A percentile compares a stretch with the other conserved stretches of the same genome.
Evolutionary conservation across 2,113 vertebrate genomes (phyloP).

Genomic region (Connochaetes taurinus): DNA sequence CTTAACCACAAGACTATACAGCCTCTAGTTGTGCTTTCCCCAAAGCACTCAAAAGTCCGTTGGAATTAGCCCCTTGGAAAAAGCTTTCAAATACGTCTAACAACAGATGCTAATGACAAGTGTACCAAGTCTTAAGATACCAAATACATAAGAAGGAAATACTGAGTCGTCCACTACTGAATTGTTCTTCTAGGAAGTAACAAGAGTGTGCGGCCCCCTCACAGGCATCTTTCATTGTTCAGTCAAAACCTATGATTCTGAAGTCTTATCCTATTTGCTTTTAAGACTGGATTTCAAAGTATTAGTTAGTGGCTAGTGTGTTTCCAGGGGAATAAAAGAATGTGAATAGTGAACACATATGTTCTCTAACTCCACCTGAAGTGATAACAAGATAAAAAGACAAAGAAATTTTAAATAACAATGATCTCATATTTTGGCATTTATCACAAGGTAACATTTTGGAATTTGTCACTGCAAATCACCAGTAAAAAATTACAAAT

Average conservation of each 20-base stretch:
- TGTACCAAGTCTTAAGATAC: not conserved
- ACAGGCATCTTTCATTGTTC: not conserved
- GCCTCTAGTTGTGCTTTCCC: not conserved
- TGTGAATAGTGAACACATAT: not conserved
- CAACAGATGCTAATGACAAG: not conserved
- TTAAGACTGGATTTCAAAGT: conserved; percentile 22
- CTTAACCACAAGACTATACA: not conserved
- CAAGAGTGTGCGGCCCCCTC: not conserved
- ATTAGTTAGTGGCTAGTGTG: not conserved
- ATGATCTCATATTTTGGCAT: not conserved
- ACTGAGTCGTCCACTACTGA: not conserved
- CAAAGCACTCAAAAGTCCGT: not conserved
- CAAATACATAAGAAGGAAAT: not conserved
- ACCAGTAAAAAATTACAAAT: conserved; percentile 23
- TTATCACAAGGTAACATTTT: not conserved
- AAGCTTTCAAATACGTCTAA: conserved; percentile 10
- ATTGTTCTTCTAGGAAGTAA: not conserved
- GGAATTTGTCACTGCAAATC: not conserved
- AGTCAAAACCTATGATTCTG: not conserved
- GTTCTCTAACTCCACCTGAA: not conserved
- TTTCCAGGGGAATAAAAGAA: not conserved
- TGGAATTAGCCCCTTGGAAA: not conserved
- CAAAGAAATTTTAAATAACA: not conserved
- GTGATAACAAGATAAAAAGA: conserved; percentile 27
- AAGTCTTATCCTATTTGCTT: not conserved